Base-by-base conservation (phyloP, 2,797 vertebrate species). In the Pyrocephalus nanus region DNA sequence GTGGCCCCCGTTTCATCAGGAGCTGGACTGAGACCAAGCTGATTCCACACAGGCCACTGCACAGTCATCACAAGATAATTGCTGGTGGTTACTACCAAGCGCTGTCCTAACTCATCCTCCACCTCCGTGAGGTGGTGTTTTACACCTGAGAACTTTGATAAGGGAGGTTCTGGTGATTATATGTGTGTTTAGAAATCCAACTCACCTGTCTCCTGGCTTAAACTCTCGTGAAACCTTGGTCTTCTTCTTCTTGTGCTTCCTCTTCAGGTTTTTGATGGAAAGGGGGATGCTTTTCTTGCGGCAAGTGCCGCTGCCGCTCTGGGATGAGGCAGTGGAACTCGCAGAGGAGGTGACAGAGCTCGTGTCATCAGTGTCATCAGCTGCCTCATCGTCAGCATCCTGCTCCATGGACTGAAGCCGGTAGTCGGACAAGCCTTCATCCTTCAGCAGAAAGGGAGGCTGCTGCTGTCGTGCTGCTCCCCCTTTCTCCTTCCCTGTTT, bases 191-290 rank as follows among this genome's bases (percentile, higher is more conserved):
- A 14, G 45, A n/a, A 48, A 58, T 12, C 20, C 16, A 70, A 23
- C 84, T 83, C 93, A 99, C 99, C 99, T 98, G 97, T 99, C 99
- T 48, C 99, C 99, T 2, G 99, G 98, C 93, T 99, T 99, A 96
- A 99, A 99, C 97, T 99, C 99, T 14, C 99, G 98, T 27, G 99
- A 99, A 92, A 99, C 98, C 96, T 99, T 99, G 23, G 98, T 99
- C 97, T 99, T 98, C 98, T 99, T 99, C 97, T 99, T 99, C 98
- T 99, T 99, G 98, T 99, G 99, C 91, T 99, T 99, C 78, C 99
- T 98, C 97, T 99, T 99, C 78, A 99, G 97, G 97, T 99, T 99
- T 79, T 99, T 99, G 96, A 99, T 99, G 48, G 99, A 99, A 16
- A 99, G 98, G 1, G 99, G 99, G 93, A 99, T 99, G 97, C 99